A percentile compares a stretch with the other conserved stretches of the same genome.
Evolutionary conservation across 2,888 invertebrate genomes (phyloP).

Genomic region (Orchestes rusci): DNA sequence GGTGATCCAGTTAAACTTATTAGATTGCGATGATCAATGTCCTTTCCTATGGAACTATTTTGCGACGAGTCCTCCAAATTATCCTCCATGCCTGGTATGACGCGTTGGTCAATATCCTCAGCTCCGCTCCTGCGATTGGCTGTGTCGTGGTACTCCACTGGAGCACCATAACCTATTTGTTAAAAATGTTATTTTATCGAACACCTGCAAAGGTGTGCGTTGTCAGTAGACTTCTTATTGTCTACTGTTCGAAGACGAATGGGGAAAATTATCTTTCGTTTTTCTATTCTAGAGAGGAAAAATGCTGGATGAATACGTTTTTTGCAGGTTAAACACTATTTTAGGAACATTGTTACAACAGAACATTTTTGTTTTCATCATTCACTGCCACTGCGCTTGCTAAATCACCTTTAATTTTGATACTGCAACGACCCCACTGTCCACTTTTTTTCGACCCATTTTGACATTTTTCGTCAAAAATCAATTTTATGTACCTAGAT

Average conservation of each 20-base stretch:
- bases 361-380: no score
- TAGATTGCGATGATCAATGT: conserved; percentile 77
- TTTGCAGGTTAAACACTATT: no score
- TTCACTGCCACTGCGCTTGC: no score
- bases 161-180: conserved; percentile 44
- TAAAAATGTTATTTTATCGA: neutral
- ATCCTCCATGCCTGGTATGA: conserved; percentile 44
- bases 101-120: conserved; percentile 54
- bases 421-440: no score
- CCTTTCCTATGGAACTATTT: conserved; percentile 44
- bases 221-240: neutral
- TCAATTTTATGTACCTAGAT: no score
- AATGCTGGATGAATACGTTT: no score
- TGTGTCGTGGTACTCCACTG: conserved; percentile 56
- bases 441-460: no score
- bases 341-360: no score
- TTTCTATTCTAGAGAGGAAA: no score
- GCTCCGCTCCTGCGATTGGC: conserved; percentile 22
- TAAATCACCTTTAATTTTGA: no score
- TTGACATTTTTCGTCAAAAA: no score
- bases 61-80: conserved; percentile 30
- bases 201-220: neutral
- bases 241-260: neutral
- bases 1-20: conserved; percentile 76
- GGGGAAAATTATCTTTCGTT: no score